Evolutionary conservation across 2,888 invertebrate genomes (phyloP).

Genomic region (Melanophora roralis): DNA sequence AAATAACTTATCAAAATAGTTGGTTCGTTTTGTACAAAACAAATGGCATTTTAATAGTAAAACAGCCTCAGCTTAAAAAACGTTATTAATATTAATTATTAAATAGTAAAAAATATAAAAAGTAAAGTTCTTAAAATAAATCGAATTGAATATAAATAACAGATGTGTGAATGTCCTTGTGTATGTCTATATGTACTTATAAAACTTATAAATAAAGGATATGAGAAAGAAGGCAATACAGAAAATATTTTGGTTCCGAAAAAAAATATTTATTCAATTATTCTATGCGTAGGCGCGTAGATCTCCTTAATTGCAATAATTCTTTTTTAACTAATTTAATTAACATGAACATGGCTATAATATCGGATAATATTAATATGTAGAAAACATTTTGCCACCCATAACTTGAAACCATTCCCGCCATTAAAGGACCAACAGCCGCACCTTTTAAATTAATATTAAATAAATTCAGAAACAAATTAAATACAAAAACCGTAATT

Average conservation of each 20-base stretch:
- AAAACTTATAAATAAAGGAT: no score
- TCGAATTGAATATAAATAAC: conserved; percentile 21
- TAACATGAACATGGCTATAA: conserved; percentile 85
- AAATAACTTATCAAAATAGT: conserved; percentile 2
- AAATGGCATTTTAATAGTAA: conserved; percentile 30
- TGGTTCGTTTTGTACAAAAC: neutral
- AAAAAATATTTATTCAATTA: conserved; percentile 57
- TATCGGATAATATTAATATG: conserved; percentile 91
- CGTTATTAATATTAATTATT: conserved; percentile 12
- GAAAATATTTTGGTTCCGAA: neutral
- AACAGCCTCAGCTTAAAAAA: conserved; percentile 52
- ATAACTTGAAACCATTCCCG: conserved; percentile 85
- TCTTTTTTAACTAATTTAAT: conserved; percentile 79
- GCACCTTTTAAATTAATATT: conserved; percentile 80
- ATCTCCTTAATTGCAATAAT: conserved; percentile 69
- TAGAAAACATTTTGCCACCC: conserved; percentile 93
- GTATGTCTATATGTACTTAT: no score
- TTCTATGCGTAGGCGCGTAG: conserved; percentile 72
- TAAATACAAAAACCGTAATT: neutral
- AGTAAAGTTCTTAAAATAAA: neutral
- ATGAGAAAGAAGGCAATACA: no score
- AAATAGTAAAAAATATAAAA: neutral
- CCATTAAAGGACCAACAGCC: conserved; percentile 93
- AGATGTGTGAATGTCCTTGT: conserved; percentile 38
- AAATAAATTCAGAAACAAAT: neutral